These are phyloP conservation scores for Tauraco erythrolophus DNA, from an alignment of 2,113 vertebrate species.

Conservation along the genomic window DNA sequence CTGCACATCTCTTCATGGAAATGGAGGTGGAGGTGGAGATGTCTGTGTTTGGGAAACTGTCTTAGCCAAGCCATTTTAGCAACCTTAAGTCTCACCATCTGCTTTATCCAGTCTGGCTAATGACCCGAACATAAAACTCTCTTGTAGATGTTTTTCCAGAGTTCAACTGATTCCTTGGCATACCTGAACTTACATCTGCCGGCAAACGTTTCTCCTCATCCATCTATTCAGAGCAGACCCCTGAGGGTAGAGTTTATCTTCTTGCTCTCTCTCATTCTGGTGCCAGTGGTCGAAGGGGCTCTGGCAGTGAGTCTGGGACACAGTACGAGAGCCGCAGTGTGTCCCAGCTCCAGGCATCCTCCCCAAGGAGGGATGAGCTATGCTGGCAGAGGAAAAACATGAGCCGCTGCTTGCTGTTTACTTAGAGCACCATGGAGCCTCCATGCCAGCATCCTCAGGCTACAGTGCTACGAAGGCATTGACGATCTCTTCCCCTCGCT, in stretches of 20 bases:
- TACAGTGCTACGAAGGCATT: not conserved
- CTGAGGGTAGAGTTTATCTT: not conserved
- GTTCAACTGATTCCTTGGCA: not conserved
- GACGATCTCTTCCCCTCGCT: not conserved
- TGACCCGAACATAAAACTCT: fast-evolving
- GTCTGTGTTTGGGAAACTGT: not conserved
- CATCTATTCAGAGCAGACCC: not conserved
- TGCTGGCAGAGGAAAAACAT: not conserved
- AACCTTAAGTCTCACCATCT: not conserved
- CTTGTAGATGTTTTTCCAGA: not conserved
- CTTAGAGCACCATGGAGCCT: not conserved
- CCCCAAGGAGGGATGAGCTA: not conserved
- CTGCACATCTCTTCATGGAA: not conserved
- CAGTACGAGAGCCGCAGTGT: not conserved
- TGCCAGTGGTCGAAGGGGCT: fast-evolving
- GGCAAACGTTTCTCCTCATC: not conserved
- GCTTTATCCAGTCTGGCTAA: not conserved
- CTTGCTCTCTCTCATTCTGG: not conserved
- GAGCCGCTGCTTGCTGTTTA: not conserved
- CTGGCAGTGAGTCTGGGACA: not conserved
- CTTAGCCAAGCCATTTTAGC: not conserved
- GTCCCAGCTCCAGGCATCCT: not conserved
- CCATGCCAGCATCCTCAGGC: not conserved
- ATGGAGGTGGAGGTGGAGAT: not conserved
- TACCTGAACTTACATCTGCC: not conserved